Conservation (phyloP, 2,113 vertebrate genomes). For the Pterocles gutturalis region DNA sequence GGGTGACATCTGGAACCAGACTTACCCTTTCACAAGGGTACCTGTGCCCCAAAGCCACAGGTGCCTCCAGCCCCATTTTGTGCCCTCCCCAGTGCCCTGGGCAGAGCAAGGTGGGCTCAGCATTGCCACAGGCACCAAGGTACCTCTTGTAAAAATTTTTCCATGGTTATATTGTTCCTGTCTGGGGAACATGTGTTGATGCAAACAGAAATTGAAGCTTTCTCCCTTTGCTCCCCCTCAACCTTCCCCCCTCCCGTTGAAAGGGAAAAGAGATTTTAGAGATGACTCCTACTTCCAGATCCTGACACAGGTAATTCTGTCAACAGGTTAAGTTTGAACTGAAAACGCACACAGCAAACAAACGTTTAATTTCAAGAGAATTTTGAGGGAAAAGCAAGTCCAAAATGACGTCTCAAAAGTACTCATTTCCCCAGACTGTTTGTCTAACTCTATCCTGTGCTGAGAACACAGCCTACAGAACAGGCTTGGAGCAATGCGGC, state of each 20-base stretch:
- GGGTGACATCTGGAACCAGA: no score
- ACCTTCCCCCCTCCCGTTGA: neutral
- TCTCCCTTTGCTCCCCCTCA: neutral
- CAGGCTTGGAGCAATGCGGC: neutral
- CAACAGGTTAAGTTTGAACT: neutral
- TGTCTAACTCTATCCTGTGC: neutral
- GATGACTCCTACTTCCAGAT: neutral
- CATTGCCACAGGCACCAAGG: rapidly evolving
- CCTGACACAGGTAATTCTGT: neutral
- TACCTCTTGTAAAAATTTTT: neutral
- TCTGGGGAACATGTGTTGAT: neutral
- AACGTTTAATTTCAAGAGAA: neutral
- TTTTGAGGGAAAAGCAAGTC: neutral
- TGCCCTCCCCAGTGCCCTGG: neutral
- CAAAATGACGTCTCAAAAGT: neutral
- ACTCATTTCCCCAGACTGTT: neutral
- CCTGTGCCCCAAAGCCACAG: neutral
- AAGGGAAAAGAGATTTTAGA: neutral
- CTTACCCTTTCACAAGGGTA: neutral
- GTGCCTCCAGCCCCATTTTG: neutral
- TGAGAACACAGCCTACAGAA: neutral
- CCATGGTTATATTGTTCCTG: neutral
- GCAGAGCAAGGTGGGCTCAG: rapidly evolving
- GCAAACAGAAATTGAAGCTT: neutral
- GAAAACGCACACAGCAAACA: neutral